Base-by-base conservation (phyloP, 1,140 invertebrate genomes). In the Fopius arisanus region DNA sequence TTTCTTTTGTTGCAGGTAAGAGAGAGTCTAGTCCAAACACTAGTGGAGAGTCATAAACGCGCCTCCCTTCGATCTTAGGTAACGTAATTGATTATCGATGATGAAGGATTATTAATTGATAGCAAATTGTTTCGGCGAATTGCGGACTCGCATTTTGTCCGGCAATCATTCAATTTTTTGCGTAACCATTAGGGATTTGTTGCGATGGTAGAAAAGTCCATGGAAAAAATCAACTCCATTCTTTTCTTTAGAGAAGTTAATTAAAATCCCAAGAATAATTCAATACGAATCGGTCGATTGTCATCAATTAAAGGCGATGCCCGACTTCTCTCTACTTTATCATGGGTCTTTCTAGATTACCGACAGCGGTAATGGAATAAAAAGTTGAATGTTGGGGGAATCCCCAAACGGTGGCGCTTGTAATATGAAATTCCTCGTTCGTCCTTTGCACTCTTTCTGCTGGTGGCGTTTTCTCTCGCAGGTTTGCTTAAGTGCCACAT, bases 1-100 rank as follows among this genome's bases (percentile, higher is more conserved):
- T 76, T 78, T 76, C 72, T 78, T 70, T 79, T 80, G 79, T 84
- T 84, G 26, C 81, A 83, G 81, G 82, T 86, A 85, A 84, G 78
- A 74, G 77, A 63, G 12, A 62, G 43, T 72, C 43, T 16, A 37
- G n/a, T n/a, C n/a, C 63, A 16, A 51, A 37, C 16, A 43, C 51
- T 68, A 21, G 23, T 29, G 19, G 43, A 72, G 51, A 54, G 48
- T 65, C 31, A 68, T 31, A 40, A 70, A n/a, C 29, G 41, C 16
- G 28, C 59, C 72, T 40, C 48, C 72, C 59, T 28, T n/a, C n/a
- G 43, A 6, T 0, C 14, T 63, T 51, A 71, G 63, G 31, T 72
- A 73, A 73, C 37, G 14, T 37, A 65, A 67, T 67, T 72, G 28
- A 67, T 68, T 67, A 59, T 41, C 62, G 40, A 21, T 43, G 19